Base-by-base conservation (phyloP, 2,113 vertebrate species). In the Oreochromis spilurus region DNA sequence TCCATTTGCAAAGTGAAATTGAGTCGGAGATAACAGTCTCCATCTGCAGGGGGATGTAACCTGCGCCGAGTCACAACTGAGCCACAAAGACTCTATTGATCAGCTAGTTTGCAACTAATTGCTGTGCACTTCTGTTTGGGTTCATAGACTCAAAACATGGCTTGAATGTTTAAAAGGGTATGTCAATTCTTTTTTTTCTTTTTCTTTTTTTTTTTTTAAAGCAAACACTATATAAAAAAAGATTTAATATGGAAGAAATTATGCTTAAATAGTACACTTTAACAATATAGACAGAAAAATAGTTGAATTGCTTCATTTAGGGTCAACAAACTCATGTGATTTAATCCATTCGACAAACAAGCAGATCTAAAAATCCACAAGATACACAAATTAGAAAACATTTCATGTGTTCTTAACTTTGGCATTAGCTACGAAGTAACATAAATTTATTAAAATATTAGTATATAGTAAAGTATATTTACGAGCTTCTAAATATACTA, bases 81-180 rank as follows among this genome's bases (percentile, higher is more conserved):
- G 36, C 55, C 53, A 95, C 93, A 95, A 95, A 94, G 93, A 60
- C 34, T 13, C 79, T 2, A 88, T 94, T 95, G 88, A 94, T 87
- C 65, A 9, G 26, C 17, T 21, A 62, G 13, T 67, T 81, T 78
- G 34, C 34, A 21, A 50, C 53, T 75, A 72, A 88, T 92, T 87
- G 53, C 72, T 50, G 40, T n/a, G 45, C 55, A 58, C 11, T 38
- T 7, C 2, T 43, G 34, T 55, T 38, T 5, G 10, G 24, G 83
- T n/a, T 40, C 52, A 62, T n/a, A 14, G 9, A 29, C 17, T 38
- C n/a, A 54, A 82, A 75, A 9, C 31, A 17, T 31, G 13, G 14
- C 14, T 8, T 75, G 2, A 48, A 14, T 9, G 11, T 21, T 62
- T 19, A 34, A 62, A 62, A 34, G 57, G 26, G 3, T 4, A 60